phyloP scores from a whole-genome alignment of 2,888 invertebrate species.

The Mimumesa dahlbomi region DNA sequence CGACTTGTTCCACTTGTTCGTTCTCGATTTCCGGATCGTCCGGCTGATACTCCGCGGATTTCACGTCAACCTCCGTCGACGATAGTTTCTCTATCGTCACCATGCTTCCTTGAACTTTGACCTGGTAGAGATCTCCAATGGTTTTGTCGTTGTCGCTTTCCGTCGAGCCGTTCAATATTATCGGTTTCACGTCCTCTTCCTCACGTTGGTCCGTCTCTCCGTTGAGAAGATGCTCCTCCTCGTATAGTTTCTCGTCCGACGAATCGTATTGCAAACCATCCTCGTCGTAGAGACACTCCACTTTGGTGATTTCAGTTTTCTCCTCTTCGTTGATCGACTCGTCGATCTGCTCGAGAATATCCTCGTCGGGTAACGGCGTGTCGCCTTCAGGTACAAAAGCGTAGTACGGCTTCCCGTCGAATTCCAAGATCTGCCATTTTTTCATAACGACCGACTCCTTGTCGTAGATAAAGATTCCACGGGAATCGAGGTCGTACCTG shows the following conservation, averaged over 20 bases:
- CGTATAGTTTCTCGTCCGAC: conserved; percentile 50
- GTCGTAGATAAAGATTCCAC: conserved; percentile 76
- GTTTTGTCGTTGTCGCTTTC: conserved; percentile 24
- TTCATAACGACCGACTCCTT: conserved; percentile 77
- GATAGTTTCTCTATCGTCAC: conserved; percentile 71
- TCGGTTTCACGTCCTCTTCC: conserved; percentile 57
- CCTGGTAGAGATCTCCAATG: conserved; percentile 70
- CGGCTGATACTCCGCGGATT: conserved; percentile 26
- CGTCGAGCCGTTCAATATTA: conserved; percentile 56
- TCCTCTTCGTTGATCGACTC: conserved; percentile 49
- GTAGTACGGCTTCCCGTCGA: conserved; percentile 78
- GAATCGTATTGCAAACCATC: conserved; percentile 49
- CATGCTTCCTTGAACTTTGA: conserved; percentile 71
- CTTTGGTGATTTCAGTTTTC: conserved; percentile 46
- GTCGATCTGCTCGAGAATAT: conserved; percentile 59
- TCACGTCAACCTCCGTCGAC: conserved; percentile 19
- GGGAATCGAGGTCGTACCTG: conserved; percentile 69
- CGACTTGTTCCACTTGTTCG: conserved; percentile 35
- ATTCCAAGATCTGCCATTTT: conserved; percentile 79
- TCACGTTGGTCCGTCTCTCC: conserved; percentile 21
- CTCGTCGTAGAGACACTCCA: conserved; percentile 46
- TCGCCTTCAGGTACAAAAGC: conserved; percentile 77
- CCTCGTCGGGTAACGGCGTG: conserved; percentile 65
- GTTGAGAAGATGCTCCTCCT: conserved; percentile 43
- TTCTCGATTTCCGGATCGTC: conserved; percentile 30